Evolutionary conservation across 1,140 invertebrate species (phyloP), one percentile per base, ranked within the genome.

Genomic region (Panonychus citri): DNA sequence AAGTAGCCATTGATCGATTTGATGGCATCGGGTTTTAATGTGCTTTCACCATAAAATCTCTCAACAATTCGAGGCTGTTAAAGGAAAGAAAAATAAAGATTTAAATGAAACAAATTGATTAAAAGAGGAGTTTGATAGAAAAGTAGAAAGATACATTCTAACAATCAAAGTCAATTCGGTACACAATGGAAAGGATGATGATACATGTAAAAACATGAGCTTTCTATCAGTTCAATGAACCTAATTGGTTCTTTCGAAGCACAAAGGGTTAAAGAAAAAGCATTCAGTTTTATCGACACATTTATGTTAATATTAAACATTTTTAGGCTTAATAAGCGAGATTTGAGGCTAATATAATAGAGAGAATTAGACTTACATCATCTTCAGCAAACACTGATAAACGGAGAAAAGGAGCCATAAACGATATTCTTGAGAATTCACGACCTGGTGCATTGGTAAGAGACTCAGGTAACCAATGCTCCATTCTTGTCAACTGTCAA

Each of bases 341-440:
- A n/a, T n/a, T n/a, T n/a, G n/a, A n/a, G n/a, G n/a, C n/a, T n/a
- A n/a, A n/a, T n/a, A n/a, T n/a, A n/a, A n/a, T n/a, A n/a, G n/a
- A n/a, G n/a, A n/a, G n/a, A n/a, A n/a, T n/a, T n/a, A 48, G 24
- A 65, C 68, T 67, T 59, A 73, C 69, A 66, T 89, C 84, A 67
- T 95, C 90, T 68, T 94, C 88, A 30, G 83, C 85, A 67, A 94
- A 93, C 0, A 91, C 75, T 0, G 88, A 91, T 0, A 93, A 75
- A 12, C 78, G 78, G 26, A 95, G 72, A 66, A 96, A 94, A 0
- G 88, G 85, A 25, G 87, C 88, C 1, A 96, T 73, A 62, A 80
- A 89, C 30, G 85, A 83, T 3, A 81, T 78, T 54, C 78, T 77
- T 1, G 82, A 78, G 26, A 93, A 72, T 67, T 94, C 88, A n/a